Conservation (phyloP, 2,888 invertebrate genomes). For the Microdon myrmicae region DNA sequence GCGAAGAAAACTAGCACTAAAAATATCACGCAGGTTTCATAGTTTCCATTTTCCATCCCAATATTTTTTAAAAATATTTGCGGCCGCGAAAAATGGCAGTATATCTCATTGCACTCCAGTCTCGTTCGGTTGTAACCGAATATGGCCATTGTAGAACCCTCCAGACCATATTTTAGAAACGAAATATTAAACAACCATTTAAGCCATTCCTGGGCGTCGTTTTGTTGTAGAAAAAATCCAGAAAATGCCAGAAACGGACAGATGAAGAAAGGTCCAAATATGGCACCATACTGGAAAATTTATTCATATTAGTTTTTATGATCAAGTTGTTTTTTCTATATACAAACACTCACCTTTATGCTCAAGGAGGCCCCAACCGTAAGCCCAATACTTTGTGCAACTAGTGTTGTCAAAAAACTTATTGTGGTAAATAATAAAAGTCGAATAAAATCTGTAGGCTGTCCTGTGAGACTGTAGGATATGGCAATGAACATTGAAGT, state of each 20-base stretch:
- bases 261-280: slow-evolving; percentile 87
- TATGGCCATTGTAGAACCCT: slow-evolving; percentile 82
- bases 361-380: slow-evolving; percentile 84
- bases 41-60: slow-evolving; percentile 76
- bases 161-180: slow-evolving; percentile 88
- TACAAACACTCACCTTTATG: slow-evolving; percentile 78
- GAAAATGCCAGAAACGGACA: slow-evolving; percentile 91
- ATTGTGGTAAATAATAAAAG: slow-evolving; percentile 78
- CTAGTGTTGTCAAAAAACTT: slow-evolving; percentile 80
- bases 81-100: slow-evolving; percentile 80
- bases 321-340: not conserved
- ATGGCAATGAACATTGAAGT: slow-evolving; percentile 80
- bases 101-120: slow-evolving; percentile 78
- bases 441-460: slow-evolving; percentile 80
- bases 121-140: slow-evolving; percentile 83
- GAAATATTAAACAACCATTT: slow-evolving; percentile 90
- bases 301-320: not conserved
- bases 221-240: slow-evolving; percentile 89
- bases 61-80: slow-evolving; percentile 78
- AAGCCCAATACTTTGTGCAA: slow-evolving; percentile 87
- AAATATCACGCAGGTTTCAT: slow-evolving; percentile 74
- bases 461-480: slow-evolving; percentile 87
- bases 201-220: slow-evolving; percentile 80
- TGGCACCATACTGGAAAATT: slow-evolving; percentile 79
- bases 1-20: slow-evolving; percentile 73